Percentiles rank a stretch among this genome's conserved stretches.
These are phyloP conservation scores for Epinotia brunnichana DNA, from an alignment of 2,888 invertebrate species.

Conservation along the genomic window DNA sequence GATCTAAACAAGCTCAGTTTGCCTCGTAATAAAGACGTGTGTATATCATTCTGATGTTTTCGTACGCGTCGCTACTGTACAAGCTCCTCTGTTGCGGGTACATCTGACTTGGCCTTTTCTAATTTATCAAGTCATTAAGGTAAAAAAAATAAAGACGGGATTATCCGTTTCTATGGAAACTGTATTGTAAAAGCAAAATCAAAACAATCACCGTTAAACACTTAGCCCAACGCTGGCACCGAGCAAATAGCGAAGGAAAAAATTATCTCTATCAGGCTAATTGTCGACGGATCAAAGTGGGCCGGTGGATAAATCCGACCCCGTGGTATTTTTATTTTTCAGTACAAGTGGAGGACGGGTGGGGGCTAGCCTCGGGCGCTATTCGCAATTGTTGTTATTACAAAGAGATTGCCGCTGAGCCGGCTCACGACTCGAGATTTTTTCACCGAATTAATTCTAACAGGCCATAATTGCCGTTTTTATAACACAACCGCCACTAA, in stretches of 20 bases:
- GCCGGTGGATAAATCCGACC: conserved; percentile 72
- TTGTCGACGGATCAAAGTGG: conserved; percentile 78
- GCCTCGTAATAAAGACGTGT: too few relatives aligned
- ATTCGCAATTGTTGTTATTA: conserved; percentile 83
- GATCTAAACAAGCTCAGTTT: too few relatives aligned
- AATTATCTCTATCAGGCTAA: conserved; percentile 79
- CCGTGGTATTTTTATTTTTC: conserved; percentile 65
- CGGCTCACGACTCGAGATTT: conserved; percentile 71
- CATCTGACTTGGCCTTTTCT: neutral
- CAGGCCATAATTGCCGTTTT: conserved; percentile 63
- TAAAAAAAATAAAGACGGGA: neutral
- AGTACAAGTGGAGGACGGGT: conserved; percentile 54
- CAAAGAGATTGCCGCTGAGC: conserved; percentile 79
- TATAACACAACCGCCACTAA: conserved; percentile 33
- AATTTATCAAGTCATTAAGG: neutral
- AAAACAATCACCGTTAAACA: conserved; percentile 73
- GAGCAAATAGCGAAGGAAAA: conserved; percentile 69
- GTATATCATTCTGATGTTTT: too few relatives aligned
- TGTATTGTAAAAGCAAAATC: conserved; percentile 12
- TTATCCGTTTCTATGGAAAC: neutral
- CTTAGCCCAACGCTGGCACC: conserved; percentile 67
- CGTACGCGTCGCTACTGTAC: too few relatives aligned
- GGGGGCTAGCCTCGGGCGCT: conserved; percentile 69
- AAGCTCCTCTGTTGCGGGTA: too few relatives aligned
- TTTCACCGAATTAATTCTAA: conserved; percentile 70